Conservation (phyloP, 2,797 vertebrate species). For the Takifugu rubripes region DNA sequence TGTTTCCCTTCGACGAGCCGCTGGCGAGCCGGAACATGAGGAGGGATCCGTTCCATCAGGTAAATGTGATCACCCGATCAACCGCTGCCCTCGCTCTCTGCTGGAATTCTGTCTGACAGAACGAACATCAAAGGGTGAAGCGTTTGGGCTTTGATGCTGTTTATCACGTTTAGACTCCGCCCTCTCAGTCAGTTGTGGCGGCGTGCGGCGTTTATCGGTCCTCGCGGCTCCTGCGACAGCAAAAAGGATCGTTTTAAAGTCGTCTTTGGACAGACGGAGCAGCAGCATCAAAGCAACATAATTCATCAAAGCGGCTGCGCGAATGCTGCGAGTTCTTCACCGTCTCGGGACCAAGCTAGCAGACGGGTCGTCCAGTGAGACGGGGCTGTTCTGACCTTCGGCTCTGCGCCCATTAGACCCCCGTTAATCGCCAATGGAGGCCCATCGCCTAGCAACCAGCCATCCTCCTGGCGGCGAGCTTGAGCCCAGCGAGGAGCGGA, state of each 20-base stretch:
- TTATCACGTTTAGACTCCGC: too few relatives aligned
- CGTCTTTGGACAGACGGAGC: too few relatives aligned
- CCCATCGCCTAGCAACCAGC: conserved; percentile 69
- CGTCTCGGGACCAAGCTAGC: conserved; percentile 26
- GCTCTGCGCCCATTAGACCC: conserved; percentile 29
- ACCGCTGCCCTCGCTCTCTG: too few relatives aligned
- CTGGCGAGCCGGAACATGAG: conserved; percentile 88
- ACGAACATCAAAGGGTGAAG: too few relatives aligned
- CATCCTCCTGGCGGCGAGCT: conserved; percentile 14
- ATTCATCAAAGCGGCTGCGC: not conserved
- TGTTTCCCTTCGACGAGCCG: conserved; percentile 92
- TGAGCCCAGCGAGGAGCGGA: conserved; percentile 12
- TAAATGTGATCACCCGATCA: conserved; percentile 34
- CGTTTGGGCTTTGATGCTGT: not conserved
- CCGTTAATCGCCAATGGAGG: conserved; percentile 35
- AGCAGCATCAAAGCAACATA: too few relatives aligned
- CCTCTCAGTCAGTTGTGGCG: too few relatives aligned
- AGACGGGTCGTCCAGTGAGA: conserved; percentile 20
- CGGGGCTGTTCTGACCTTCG: conserved; percentile 15
- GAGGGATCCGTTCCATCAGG: conserved; percentile 87
- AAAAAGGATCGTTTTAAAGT: too few relatives aligned
- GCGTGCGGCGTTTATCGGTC: too few relatives aligned
- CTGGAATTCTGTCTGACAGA: too few relatives aligned
- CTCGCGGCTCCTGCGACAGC: too few relatives aligned
- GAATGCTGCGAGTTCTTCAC: not conserved